These are phyloP conservation scores for Ageneiosus marmoratus DNA, from an alignment of 2,113 vertebrate species.

Conservation along the genomic window DNA sequence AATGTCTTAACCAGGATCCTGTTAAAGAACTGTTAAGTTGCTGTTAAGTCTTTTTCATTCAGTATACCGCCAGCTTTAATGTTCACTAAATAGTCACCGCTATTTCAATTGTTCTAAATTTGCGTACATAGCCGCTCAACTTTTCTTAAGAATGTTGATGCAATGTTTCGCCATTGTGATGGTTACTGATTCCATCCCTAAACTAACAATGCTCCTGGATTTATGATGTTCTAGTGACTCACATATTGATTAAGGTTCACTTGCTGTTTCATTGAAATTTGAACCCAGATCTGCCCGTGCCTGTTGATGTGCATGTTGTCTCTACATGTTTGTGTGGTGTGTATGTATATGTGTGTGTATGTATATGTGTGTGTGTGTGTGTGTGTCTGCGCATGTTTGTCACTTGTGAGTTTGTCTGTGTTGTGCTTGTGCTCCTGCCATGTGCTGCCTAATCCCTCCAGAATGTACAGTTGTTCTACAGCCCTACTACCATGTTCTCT, in stretches of 20 bases:
- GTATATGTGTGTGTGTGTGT: constrained; percentile 17
- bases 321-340: neutral
- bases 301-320: constrained; percentile 32
- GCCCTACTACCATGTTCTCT: neutral
- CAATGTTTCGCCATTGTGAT: neutral
- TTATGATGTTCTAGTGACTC: neutral
- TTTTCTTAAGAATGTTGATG: neutral
- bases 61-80: neutral
- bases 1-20: neutral
- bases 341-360: neutral
- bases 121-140: too few species aligned
- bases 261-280: constrained; percentile 22
- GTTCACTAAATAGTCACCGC: too few species aligned
- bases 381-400: constrained; percentile 22
- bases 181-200: neutral
- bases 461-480: constrained; percentile 18
- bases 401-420: constrained; percentile 3
- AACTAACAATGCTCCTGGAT: neutral
- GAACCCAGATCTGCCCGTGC: constrained; percentile 40
- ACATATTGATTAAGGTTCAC: constrained; percentile 13
- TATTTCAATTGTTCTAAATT: neutral
- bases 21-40: neutral
- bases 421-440: constrained; percentile 24
- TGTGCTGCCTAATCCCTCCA: constrained; percentile 20
- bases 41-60: neutral